Conservation (phyloP, 2,888 invertebrate species). For the Incurvaria masculella region DNA sequence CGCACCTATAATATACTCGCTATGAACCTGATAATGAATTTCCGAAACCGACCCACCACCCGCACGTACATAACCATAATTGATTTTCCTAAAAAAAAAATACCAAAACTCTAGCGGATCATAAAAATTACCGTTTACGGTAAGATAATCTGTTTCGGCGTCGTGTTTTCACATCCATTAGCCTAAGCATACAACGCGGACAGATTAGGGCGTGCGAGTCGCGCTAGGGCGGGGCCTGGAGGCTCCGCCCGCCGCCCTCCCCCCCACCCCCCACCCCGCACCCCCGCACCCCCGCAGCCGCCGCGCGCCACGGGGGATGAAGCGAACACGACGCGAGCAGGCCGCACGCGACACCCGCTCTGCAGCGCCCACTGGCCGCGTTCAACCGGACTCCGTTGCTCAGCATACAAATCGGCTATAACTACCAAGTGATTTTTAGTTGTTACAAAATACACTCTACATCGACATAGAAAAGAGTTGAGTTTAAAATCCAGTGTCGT, state of each 20-base stretch:
- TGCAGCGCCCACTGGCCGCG: not conserved
- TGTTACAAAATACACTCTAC: no score
- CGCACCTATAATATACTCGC: no score
- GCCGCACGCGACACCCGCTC: not conserved
- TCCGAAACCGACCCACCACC: no score
- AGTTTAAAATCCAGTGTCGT: no score
- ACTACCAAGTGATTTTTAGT: no score
- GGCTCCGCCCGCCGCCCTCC: conserved; percentile 28
- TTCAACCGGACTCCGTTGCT: not conserved
- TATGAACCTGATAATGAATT: no score
- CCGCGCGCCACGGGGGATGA: conserved; percentile 6
- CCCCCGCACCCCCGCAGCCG: conserved; percentile 18
- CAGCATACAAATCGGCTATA: no score
- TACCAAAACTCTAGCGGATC: not conserved
- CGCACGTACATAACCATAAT: no score
- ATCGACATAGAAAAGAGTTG: no score
- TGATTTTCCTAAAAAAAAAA: no score
- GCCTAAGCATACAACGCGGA: not conserved
- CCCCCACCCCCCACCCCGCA: conserved; percentile 5
- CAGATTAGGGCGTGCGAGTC: conserved; percentile 18
- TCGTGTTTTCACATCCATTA: conserved; percentile 54
- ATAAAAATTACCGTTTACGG: not conserved
- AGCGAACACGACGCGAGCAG: not conserved
- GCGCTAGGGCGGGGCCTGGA: conserved; percentile 30
- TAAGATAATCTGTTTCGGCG: conserved; percentile 16